Base-by-base conservation (phyloP, 2,888 invertebrate genomes). In the Drosophila helvetica region DNA sequence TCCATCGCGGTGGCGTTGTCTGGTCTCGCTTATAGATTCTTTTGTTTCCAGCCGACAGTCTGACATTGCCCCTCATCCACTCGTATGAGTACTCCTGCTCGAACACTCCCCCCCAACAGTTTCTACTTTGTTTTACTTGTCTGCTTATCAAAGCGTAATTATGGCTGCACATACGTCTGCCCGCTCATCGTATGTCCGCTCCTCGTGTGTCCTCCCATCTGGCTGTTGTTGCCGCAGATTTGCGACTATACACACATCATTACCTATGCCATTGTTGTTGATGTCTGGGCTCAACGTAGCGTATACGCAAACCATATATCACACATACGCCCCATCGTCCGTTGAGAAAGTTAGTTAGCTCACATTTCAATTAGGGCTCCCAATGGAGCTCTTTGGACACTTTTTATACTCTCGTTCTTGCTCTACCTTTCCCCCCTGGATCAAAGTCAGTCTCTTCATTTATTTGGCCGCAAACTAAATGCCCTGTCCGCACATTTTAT, bases 111-210 rank as follows among this genome's bases (percentile, higher is more conserved):
- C 42, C 54, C 17, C 42, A 1, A 5, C 45, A 9, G 42, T 42
- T 54, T 50, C 19, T 33, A 17, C 43, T 52, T 75, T 77, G 75
- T 77, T 78, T 80, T 84, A 86, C 85, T 79, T 79, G 82, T 68
- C 79, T 84, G 87, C 85, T 85, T 84, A 84, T 84, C 83, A 87
- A 87, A 87, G 87, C 82, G 79, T 85, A 85, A 84, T 84, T 84
- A 85, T 82, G 82, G 77, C 69, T 71, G 69, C 74, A 75, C 75
- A 83, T 62, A 72, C n/a, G 15, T 6, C 38, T 38, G 38, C 15
- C 38, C 38, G 38, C 38, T 6, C 38, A 6, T 33, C 33, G 33
- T 33, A 5, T 12, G 33, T 33, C 10, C 30, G 9, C 30, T 30
- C n/a, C n/a, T 30, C 12, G 33, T 33, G 12, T 12, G 33, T 33